phyloP scores from a whole-genome alignment of 2,113 vertebrate species.

The Tyto alba region DNA sequence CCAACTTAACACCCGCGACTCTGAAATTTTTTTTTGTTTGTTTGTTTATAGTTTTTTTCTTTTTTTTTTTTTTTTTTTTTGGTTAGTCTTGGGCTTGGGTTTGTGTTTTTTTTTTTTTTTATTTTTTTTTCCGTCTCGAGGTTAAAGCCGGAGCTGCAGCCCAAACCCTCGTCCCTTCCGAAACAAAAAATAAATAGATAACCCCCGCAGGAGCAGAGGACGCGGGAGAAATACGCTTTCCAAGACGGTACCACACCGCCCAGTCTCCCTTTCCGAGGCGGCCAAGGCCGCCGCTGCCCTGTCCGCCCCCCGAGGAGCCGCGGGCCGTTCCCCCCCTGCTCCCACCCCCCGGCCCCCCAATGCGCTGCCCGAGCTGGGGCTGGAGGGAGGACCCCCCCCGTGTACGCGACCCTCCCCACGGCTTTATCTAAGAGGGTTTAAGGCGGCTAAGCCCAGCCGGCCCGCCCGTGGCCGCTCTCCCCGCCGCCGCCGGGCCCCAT shows the following conservation, averaged over 20 bases:
- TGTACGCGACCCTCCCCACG: background rate
- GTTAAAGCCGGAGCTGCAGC: background rate
- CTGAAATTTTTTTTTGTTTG: no score
- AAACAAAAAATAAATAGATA: background rate
- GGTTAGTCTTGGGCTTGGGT: no score
- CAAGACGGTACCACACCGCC: background rate
- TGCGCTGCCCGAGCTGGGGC: background rate
- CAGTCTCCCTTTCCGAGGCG: background rate
- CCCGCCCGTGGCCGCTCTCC: background rate
- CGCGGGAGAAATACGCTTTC: background rate
- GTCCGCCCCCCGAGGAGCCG: background rate
- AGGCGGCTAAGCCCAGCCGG: background rate
- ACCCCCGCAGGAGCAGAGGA: background rate
- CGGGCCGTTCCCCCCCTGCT: background rate
- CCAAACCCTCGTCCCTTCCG: background rate
- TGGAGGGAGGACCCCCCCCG: fast-evolving
- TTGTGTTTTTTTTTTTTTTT: no score
- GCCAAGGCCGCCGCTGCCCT: background rate
- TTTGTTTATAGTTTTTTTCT: no score
- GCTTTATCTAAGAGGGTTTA: background rate
- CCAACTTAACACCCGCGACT: background rate
- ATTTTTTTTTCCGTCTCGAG: background rate
- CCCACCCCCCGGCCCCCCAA: background rate
- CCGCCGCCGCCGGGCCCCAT: background rate
- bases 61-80: no score